Conservation (phyloP, 2,113 vertebrate genomes). For the Ceratotherium simum region DNA sequence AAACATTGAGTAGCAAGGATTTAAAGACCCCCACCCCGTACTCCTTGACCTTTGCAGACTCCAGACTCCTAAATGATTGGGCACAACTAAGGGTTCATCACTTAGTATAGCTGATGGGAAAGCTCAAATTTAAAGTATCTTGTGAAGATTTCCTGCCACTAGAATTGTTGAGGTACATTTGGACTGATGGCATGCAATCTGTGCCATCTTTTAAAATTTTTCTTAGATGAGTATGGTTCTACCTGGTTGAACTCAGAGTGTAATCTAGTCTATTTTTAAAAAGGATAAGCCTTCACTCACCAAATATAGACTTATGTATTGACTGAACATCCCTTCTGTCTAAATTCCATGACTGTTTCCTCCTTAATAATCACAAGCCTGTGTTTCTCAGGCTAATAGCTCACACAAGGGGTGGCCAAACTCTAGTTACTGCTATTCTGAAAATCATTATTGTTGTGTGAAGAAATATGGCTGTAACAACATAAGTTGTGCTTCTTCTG, state of each 20-base stretch:
- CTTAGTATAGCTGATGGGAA: slow-evolving; percentile 14
- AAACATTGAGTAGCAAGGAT: not conserved
- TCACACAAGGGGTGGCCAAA: not conserved
- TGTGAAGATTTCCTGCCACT: not conserved
- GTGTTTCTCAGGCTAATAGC: not conserved
- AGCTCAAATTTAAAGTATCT: slow-evolving; percentile 42
- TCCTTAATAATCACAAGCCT: not conserved
- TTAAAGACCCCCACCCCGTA: not conserved
- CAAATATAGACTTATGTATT: not conserved
- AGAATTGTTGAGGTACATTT: not conserved
- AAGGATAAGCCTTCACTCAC: not conserved
- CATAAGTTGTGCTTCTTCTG: not conserved
- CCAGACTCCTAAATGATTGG: not conserved
- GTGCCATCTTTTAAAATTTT: not conserved
- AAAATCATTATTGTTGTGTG: not conserved
- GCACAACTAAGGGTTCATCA: not conserved
- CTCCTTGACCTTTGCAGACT: slow-evolving; percentile 6
- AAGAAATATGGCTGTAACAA: not conserved
- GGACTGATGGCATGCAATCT: not conserved
- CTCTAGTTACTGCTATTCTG: not conserved
- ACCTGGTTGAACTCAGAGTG: not conserved
- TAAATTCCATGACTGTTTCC: not conserved
- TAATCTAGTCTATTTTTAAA: not conserved
- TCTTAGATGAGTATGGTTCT: not conserved
- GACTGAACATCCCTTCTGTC: not conserved